Percentiles rank a stretch among this genome's conserved stretches.
phyloP scores from a whole-genome alignment of 2,797 vertebrate genomes.

The Channa striata region DNA sequence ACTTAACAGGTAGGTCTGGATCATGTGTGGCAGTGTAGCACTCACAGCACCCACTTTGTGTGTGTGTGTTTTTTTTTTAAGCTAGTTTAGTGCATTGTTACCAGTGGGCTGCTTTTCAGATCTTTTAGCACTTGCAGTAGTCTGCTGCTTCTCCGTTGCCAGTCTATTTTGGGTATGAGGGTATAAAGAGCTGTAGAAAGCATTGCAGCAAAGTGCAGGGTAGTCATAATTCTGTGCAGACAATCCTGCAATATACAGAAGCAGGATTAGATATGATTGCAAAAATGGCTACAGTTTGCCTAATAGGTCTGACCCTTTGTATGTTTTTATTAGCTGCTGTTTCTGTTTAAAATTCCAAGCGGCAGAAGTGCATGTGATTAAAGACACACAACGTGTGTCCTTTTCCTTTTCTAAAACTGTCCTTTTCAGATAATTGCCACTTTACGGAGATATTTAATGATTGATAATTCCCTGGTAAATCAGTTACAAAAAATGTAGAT shows the following conservation, averaged over 20 bases:
- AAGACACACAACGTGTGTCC: no score
- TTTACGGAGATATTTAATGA: no score
- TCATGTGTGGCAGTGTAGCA: background rate
- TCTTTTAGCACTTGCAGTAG: slow-evolving; percentile 1
- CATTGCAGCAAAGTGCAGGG: slow-evolving; percentile 13
- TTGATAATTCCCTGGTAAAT: no score
- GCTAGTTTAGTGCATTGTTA: background rate
- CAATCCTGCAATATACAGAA: background rate
- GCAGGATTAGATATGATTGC: background rate
- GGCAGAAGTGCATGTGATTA: no score
- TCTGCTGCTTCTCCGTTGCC: slow-evolving; percentile 17
- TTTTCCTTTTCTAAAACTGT: no score
- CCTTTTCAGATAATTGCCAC: no score
- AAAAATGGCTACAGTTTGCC: slow-evolving; percentile 20
- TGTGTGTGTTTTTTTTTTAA: no score
- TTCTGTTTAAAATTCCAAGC: slow-evolving; percentile 1
- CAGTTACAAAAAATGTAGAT: no score
- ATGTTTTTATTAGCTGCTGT: background rate
- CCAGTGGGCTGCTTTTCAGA: slow-evolving; percentile 4
- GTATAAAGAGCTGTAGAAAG: slow-evolving; percentile 12
- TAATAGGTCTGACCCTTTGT: background rate
- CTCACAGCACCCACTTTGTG: background rate
- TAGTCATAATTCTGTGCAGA: slow-evolving; percentile 15
- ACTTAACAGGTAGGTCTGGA: background rate
- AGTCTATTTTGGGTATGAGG: slow-evolving; percentile 31